phyloP scores from a whole-genome alignment of 2,113 vertebrate genomes.

The Tragelaphus buxtoni region DNA sequence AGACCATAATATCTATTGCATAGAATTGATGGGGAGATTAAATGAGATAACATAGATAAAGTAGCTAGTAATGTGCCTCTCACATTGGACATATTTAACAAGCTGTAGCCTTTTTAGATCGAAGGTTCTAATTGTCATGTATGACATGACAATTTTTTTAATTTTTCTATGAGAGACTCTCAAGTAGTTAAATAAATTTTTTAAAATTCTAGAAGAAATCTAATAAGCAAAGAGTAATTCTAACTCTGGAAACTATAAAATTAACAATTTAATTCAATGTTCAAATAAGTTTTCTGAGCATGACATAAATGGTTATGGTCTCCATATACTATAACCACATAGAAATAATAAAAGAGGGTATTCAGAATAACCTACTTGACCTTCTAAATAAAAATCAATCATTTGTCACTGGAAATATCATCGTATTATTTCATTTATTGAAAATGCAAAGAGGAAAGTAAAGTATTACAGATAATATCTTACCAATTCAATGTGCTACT shows the following conservation, averaged over 20 bases:
- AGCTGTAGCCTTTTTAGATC: background rate
- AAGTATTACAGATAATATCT: background rate
- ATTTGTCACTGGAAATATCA: constrained; percentile 54
- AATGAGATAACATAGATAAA: background rate
- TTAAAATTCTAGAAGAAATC: background rate
- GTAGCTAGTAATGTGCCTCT: background rate
- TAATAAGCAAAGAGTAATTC: constrained; percentile 3
- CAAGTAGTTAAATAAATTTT: background rate
- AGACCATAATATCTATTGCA: background rate
- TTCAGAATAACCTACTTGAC: background rate
- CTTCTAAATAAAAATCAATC: constrained; percentile 56
- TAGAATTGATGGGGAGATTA: background rate
- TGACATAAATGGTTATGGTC: background rate
- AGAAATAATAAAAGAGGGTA: constrained; percentile 36
- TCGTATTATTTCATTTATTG: constrained; percentile 64
- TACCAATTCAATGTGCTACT: background rate
- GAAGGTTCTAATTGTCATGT: background rate
- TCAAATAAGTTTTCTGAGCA: background rate
- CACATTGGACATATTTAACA: background rate
- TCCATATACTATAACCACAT: background rate
- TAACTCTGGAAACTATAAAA: constrained; percentile 13
- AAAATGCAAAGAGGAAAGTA: constrained; percentile 48
- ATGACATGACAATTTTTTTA: background rate
- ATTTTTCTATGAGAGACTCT: background rate
- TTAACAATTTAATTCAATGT: background rate